Evolutionary conservation across 2,797 vertebrate species (phyloP), one percentile per base, ranked within the genome.

Genomic region (Cryptoprocta ferox): DNA sequence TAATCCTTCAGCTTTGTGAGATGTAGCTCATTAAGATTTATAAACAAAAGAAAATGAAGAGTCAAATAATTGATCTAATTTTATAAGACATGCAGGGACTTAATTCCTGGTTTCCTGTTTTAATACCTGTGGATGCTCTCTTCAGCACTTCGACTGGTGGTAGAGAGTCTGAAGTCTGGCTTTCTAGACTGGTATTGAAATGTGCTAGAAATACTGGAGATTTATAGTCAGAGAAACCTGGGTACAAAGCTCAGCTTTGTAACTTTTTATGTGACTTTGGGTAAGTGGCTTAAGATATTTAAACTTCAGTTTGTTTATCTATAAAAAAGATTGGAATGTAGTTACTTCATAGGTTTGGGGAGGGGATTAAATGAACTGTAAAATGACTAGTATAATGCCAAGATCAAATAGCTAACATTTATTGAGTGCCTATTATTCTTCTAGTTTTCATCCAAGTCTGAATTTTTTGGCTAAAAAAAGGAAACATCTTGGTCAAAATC

Each of bases 381-480:
- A 39, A 90, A 80, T 85, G 28, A 6, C 9, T 91, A 48, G 4
- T 42, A 45, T 53, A 91, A 82, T 48, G 19, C 26, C 45, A 68
- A 86, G 13, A 35, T 83, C 42, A 89, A 35, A 45, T 39, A 86
- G 18, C 53, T 56, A 56, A 56, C 53, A 21, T 56, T 56, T 56
- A 56, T 56, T 56, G 53, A 56, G 19, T 56, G 19, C 53, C 18
- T 87, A 48, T 75, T 68, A 28, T 85, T 68, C 39, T 82, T 80
- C 65, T 30, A 26, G 59, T 89, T 95, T 96, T 83, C 14, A 94
- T 91, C 11, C 63, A 86, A 35, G 7, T 95, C 42, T 84, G 7
- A 50, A 59, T 65, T 66, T 73, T 86, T 95, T 94, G 6, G 39
- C 42, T 89, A 39, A 35, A 73, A 93, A 21, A 93, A 89, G 9